Evolutionary conservation across 2,888 invertebrate genomes (phyloP).

Genomic region (Trissolcus japonicus): DNA sequence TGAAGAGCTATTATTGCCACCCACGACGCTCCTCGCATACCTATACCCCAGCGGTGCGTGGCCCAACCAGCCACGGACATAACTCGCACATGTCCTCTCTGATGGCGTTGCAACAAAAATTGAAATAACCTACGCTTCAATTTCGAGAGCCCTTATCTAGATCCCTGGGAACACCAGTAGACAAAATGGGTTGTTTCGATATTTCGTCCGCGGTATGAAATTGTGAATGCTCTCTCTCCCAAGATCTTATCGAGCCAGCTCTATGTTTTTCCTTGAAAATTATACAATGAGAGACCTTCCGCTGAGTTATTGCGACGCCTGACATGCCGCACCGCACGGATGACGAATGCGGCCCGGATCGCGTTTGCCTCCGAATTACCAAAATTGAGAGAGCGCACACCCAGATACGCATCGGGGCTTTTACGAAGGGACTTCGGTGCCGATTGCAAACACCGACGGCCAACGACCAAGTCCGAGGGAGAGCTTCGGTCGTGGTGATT

Average conservation of each 20-base stretch:
- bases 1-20: constrained; percentile 72
- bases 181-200: constrained; percentile 51
- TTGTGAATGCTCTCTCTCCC: constrained; percentile 42
- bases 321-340: constrained; percentile 21
- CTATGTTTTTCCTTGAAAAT: constrained; percentile 49
- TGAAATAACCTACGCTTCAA: constrained; percentile 57
- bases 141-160: constrained; percentile 57
- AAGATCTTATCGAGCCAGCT: constrained; percentile 33
- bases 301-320: constrained; percentile 38
- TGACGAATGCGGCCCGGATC: constrained; percentile 33
- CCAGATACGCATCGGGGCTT: constrained; percentile 27
- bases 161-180: constrained; percentile 50
- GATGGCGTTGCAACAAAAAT: constrained; percentile 51
- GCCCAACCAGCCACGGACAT: constrained; percentile 13
- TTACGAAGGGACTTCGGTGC: constrained; percentile 9
- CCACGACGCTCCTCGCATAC: constrained; percentile 67
- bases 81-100: constrained; percentile 33
- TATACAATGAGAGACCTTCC: constrained; percentile 47
- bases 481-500: constrained; percentile 14
- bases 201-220: constrained; percentile 47
- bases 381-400: constrained; percentile 26
- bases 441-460: constrained; percentile 8
- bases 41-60: constrained; percentile 31
- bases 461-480: constrained; percentile 8
- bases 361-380: constrained; percentile 29